Percentiles rank a stretch among this genome's conserved stretches.
Evolutionary conservation across 2,888 invertebrate species (phyloP).

Genomic region (Nemurella pictetii): DNA sequence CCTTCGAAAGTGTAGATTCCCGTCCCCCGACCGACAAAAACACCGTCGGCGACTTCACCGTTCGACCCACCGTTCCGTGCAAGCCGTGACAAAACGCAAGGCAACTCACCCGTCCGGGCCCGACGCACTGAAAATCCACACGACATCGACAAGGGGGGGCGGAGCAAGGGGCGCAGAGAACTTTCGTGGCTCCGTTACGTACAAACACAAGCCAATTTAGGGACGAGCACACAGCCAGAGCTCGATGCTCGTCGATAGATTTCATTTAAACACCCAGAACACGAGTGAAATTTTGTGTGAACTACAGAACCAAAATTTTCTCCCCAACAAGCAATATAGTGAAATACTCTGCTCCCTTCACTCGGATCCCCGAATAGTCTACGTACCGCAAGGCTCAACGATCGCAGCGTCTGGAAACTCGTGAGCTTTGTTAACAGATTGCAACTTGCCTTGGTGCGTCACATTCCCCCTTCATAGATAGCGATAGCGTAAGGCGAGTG

Average conservation of each 20-base stretch:
- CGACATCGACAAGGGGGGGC: neutral
- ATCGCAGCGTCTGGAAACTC: neutral
- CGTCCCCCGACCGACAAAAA: neutral
- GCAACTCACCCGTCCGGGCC: neutral
- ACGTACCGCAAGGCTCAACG: neutral
- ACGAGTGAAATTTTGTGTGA: no score
- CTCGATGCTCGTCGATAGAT: neutral
- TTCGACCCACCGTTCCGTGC: neutral
- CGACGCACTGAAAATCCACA: neutral
- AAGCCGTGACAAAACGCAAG: neutral
- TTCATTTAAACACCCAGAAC: no score
- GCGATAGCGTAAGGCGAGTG: constrained; percentile 1
- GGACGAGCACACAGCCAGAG: neutral
- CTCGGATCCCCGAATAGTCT: neutral
- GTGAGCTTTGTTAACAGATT: neutral
- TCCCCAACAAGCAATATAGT: no score
- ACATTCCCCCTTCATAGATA: constrained; percentile 9
- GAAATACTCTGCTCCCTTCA: neutral
- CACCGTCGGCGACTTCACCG: neutral
- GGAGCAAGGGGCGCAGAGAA: neutral
- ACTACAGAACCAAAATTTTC: neutral
- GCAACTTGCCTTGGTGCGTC: constrained; percentile 16
- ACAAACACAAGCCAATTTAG: neutral
- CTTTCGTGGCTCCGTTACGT: neutral
- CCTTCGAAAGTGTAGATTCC: neutral